Evolutionary conservation across 2,797 vertebrate species (phyloP).

Genomic region (Pipistrellus kuhlii): DNA sequence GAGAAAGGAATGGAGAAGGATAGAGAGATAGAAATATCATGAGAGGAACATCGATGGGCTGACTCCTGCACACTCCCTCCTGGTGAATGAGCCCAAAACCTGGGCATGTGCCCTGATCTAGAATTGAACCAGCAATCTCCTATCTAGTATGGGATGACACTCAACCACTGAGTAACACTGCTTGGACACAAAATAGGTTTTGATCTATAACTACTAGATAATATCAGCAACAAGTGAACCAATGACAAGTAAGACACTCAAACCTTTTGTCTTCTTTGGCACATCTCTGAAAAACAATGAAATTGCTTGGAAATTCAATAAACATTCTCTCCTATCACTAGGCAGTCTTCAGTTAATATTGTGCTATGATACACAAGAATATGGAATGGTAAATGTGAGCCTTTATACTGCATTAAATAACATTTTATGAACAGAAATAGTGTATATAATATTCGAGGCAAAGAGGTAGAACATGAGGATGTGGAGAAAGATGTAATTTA

Average conservation of each 20-base stretch:
- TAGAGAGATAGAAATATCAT: too few species aligned
- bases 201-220: neutral
- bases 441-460: conserved; percentile 29
- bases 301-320: conserved; percentile 57
- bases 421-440: conserved; percentile 70
- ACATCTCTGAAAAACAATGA: conserved; percentile 50
- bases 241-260: neutral
- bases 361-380: conserved; percentile 68
- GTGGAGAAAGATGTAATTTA: conserved; percentile 76
- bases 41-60: too few species aligned
- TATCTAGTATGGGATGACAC: too few species aligned
- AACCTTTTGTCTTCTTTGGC: neutral
- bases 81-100: too few species aligned
- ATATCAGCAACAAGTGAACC: neutral
- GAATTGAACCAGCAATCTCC: too few species aligned
- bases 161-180: too few species aligned
- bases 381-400: conserved; percentile 39
- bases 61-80: too few species aligned
- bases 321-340: conserved; percentile 34
- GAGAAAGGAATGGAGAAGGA: too few species aligned
- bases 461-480: conserved; percentile 8
- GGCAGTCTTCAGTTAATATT: conserved; percentile 16
- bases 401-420: conserved; percentile 70
- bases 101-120: too few species aligned
- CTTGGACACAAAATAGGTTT: neutral